phyloP scores from a whole-genome alignment of 2,888 invertebrate species.

The Ptychoptera contaminata region DNA sequence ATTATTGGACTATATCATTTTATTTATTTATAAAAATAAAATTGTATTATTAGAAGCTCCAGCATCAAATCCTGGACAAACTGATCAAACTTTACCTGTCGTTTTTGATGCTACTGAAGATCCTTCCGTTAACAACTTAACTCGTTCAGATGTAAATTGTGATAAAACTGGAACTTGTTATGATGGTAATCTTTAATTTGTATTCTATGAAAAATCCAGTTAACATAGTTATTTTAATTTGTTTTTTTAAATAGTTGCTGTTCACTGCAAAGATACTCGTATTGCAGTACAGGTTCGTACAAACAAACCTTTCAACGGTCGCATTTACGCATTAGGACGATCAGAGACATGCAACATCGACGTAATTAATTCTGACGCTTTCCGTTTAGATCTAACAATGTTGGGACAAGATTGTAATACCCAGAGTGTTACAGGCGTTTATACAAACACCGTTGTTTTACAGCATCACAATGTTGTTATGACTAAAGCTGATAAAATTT shows the following conservation, averaged over 20 bases:
- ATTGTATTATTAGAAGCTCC: constrained; percentile 10
- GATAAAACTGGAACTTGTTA: constrained; percentile 92
- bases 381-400: constrained; percentile 84
- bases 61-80: constrained; percentile 21
- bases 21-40: constrained; percentile 1
- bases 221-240: neutral
- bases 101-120: constrained; percentile 67
- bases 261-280: constrained; percentile 86
- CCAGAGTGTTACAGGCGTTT: constrained; percentile 83
- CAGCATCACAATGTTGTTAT: constrained; percentile 93
- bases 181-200: constrained; percentile 49
- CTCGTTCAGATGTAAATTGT: constrained; percentile 70
- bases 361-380: constrained; percentile 81
- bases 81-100: constrained; percentile 49
- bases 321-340: constrained; percentile 83
- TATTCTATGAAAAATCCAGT: constrained; percentile 6
- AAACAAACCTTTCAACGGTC: constrained; percentile 86
- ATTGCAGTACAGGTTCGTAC: constrained; percentile 87
- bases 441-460: constrained; percentile 84
- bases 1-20: too few relatives aligned
- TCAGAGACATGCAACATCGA: constrained; percentile 93
- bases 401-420: constrained; percentile 90
- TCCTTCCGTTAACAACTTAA: constrained; percentile 52
- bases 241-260: constrained; percentile 56
- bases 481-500: constrained; percentile 93